Evolutionary conservation across 2,888 invertebrate species (phyloP), one percentile per base, ranked within the genome.

Genomic region (Acronicta leporina): DNA sequence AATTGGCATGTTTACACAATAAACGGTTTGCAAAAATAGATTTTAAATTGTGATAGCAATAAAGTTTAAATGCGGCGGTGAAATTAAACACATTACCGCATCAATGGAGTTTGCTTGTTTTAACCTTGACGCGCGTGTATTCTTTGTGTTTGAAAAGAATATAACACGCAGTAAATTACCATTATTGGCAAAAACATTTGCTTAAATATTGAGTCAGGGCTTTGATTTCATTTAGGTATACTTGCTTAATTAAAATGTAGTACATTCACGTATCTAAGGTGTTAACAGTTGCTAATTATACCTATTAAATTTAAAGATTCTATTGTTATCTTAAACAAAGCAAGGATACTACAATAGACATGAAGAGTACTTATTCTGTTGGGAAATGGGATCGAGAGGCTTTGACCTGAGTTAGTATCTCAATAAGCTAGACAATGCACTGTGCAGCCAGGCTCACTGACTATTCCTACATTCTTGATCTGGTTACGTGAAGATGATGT

Each of bases 1-100:
- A 75, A 75, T 65, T 69, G 65, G 53, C 65, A 69, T 69, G 67
- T 73, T 72, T 77, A 67, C 38, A 54, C 55, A 75, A 77, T 76
- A 65, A 65, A 67, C 46, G 61, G 55, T 67, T 30, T 38, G 48
- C 56, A 41, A 64, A 76, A 74, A 76, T 66, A 71, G 56, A 68
- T 63, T 58, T 35, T 73, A 55, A 73, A 68, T 63, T 57, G 62
- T 63, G 53, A 50, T 57, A 44, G 45, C 20, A 73, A 66, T 77
- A 64, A 68, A 66, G 63, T 71, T 64, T 67, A 67, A 30, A 52
- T 63, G n/a, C 30, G 43, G 46, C 55, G 40, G 58, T 63, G 48
- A 70, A 76, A 75, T 75, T 67, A 70, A 67, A 70, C 66, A 77
- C 66, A 67, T 65, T 69, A 67, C 49, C 50, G 59, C 58, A 72